phyloP scores from a whole-genome alignment of 2,797 vertebrate species.

The Hirundo rustica region DNA sequence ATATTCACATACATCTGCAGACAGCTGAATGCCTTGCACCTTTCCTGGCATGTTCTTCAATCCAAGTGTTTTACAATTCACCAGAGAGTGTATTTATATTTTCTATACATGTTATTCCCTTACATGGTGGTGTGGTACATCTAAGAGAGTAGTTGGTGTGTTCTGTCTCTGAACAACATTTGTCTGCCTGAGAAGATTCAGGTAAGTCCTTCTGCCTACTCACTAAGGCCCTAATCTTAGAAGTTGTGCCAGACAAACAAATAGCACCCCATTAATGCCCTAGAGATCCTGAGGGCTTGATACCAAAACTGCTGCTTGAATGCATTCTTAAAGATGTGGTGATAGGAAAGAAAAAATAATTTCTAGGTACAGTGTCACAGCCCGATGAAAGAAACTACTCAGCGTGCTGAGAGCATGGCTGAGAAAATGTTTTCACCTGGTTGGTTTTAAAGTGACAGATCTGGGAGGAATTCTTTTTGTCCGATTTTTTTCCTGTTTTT shows the following conservation, averaged over 20 bases:
- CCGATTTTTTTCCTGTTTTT: background rate
- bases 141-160: background rate
- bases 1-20: background rate
- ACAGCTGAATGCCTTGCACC: background rate
- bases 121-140: background rate
- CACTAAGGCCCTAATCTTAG: background rate
- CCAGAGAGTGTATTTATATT: background rate
- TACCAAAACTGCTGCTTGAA: background rate
- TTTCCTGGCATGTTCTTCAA: background rate
- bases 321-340: background rate
- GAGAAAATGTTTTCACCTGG: background rate
- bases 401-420: fast-evolving
- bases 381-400: background rate
- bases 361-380: background rate
- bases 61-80: background rate
- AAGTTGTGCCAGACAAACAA: background rate
- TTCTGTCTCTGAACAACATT: background rate
- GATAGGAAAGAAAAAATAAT: background rate
- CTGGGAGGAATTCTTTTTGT: background rate
- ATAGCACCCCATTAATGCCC: background rate
- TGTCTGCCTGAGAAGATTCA: background rate
- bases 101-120: background rate
- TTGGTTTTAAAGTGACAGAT: background rate
- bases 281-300: background rate
- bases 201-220: background rate